Evolutionary conservation across 2,888 invertebrate species (phyloP), one percentile per base, ranked within the genome.

Genomic region (Trachelus troglodyta): DNA sequence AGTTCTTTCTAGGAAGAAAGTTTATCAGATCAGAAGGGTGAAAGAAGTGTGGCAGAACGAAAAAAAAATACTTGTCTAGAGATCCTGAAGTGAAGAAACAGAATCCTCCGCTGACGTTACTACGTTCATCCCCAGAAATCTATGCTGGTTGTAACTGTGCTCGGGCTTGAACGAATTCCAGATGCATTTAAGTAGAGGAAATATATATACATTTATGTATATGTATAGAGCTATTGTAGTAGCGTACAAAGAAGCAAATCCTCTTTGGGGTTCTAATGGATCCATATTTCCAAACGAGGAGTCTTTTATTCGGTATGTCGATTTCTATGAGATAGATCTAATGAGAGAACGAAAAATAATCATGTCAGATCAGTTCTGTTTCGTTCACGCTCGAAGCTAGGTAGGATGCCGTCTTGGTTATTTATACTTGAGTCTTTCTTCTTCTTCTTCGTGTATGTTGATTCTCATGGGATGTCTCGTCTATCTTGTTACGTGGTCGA

Each of bases 151-250:
- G 83, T 84, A 34, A 71, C 31, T 31, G 9, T 34, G 34, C 31
- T 33, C 85, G 80, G 78, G 75, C 69, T 76, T 77, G 73, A 76
- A 85, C 79, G 83, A 82, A 87, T 85, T 88, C 86, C 87, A 85
- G 80, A 87, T 86, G 87, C 86, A 87, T 88, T 88, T 37, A 71
- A 6, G 31, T 33, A 71, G 33, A 33, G 31, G 23, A 9, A 56
- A 56, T 56, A 9, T 15, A 71, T 71, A 34, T 37, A 37, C 37
- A 37, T 37, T 4, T 6, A 31, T 31, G n/a, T 71, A 9, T 69
- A 71, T 71, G 4, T 71, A 34, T 71, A 31, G 11, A 69, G 69
- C 33, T 33, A 69, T 33, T 40, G 15, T 69, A 30, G 69, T 33
- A 69, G 69, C 33, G 12, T 33, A 33, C 30, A 30, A 30, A 15